Evolutionary conservation across 2,797 vertebrate species (phyloP).

Genomic region (Paramormyrops hopkinsi): DNA sequence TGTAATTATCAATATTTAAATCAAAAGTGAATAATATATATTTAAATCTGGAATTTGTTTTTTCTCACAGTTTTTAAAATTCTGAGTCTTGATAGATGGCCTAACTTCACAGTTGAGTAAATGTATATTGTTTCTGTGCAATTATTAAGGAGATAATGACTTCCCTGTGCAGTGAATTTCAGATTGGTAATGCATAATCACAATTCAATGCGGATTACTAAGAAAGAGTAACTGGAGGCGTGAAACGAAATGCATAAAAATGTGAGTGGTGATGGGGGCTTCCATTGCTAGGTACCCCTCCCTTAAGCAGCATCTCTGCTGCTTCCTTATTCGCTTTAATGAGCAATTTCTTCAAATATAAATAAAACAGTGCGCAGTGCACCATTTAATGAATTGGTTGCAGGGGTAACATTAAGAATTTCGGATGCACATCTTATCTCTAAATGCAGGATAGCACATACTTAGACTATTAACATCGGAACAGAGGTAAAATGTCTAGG

Average conservation of each 20-base stretch:
- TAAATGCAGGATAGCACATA: not conserved
- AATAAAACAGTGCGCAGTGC: not conserved
- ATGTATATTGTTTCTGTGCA: conserved; percentile 3
- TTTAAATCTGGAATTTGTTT: not conserved
- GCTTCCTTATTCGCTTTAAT: not conserved
- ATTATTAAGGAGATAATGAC: not conserved
- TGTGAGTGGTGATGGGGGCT: not conserved
- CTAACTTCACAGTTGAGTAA: not conserved
- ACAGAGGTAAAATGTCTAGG: not conserved
- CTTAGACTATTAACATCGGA: not conserved
- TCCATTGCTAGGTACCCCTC: not conserved
- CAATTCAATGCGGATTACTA: not conserved
- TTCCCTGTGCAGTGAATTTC: not conserved
- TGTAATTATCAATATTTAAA: not conserved
- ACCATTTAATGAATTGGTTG: not conserved
- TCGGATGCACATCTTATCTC: not conserved
- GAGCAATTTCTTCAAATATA: not conserved
- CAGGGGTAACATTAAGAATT: not conserved
- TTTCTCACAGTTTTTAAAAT: not conserved
- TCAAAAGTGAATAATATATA: not conserved
- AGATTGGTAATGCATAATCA: conserved; percentile 1
- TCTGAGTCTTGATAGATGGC: not conserved
- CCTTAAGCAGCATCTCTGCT: not conserved
- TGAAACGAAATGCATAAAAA: not conserved
- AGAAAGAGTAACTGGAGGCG: not conserved